Base-by-base conservation (phyloP, 2,888 invertebrate species). In the Gibbula magus region DNA sequence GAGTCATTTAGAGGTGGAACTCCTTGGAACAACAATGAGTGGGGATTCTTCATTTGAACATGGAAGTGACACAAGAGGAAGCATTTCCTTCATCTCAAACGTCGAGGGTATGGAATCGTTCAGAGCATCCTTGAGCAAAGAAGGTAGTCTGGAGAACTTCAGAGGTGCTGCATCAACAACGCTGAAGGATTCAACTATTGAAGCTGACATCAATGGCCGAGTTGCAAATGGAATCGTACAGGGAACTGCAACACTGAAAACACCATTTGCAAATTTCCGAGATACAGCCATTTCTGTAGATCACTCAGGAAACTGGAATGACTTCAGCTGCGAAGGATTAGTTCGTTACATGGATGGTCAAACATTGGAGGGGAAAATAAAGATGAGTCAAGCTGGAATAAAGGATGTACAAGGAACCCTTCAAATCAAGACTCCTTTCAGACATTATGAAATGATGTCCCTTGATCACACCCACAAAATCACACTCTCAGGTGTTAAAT, bases 291-390 rank as follows among this genome's bases (percentile, higher is more conserved):
- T 70, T 25, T 61, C 77, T 39, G 79, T 83, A 52, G 78, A 61
- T 32, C 82, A 79, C 80, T 73, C 81, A 61, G 56, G 84, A 79
- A 76, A 52, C 79, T 70, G n/a, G 77, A 78, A 73, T 78, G 70
- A 83, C 79, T 56, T 85, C 81, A 35, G 79, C 1, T 77, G 83
- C 73, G 82, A 79, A 32, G 84, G 78, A 16, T 81, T 79, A n/a
- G 8, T 87, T 8, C 74, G 83, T n/a, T 86, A 82, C 61, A 79
- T 79, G 54, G 79, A 79, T 32, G 73, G 25, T 20, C 54, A 54
- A 54, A 54, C 39, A 70, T 20, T 70, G 29, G 39, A 70, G 35
- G 56, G 75, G 1, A 75, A 52, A 54, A 16, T 54, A 5, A n/a
- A n/a, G 16, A n/a, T 75, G 18, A 20, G 10, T 13, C 29, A 29